A percentile compares a stretch with the other conserved stretches of the same genome.
Evolutionary conservation across 2,113 vertebrate species (phyloP).

Genomic region (Arothron firmamentum): DNA sequence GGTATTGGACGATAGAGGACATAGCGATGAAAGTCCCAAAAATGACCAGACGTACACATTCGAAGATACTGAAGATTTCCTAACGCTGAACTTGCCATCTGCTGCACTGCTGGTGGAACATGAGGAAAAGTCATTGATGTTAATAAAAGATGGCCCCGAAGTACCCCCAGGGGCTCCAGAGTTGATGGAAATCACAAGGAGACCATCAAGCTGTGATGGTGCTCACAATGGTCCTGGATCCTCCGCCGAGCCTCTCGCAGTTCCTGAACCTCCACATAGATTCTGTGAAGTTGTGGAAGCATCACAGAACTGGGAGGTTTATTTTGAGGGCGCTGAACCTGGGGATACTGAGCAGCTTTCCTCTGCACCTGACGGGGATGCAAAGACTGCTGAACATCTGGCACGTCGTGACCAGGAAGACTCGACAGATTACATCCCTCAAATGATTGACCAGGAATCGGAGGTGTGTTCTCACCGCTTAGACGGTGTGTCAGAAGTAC

Average conservation of each 20-base stretch:
- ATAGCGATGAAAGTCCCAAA: slow-evolving; percentile 18
- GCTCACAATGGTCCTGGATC: background rate
- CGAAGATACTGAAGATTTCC: slow-evolving; percentile 4
- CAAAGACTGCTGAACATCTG: slow-evolving; percentile 12
- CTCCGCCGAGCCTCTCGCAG: background rate
- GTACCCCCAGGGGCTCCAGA: slow-evolving; percentile 19
- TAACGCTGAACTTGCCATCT: background rate
- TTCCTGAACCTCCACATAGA: slow-evolving; percentile 22
- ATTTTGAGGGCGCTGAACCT: slow-evolving; percentile 3
- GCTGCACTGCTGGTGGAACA: slow-evolving; percentile 10
- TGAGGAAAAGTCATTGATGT: background rate
- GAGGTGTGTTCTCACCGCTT: slow-evolving; percentile 5
- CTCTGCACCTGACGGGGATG: slow-evolving; percentile 1
- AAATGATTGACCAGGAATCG: slow-evolving; percentile 2
- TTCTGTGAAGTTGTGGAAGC: slow-evolving; percentile 10
- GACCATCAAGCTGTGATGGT: slow-evolving; percentile 7
- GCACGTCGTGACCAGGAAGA: slow-evolving; percentile 11
- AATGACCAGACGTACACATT: slow-evolving; percentile 16
- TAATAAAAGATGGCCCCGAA: slow-evolving; percentile 25
- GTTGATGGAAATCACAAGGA: slow-evolving; percentile 26
- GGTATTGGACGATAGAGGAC: slow-evolving; percentile 19
- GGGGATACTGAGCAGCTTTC: slow-evolving; percentile 18
- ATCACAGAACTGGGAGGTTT: slow-evolving; percentile 6
- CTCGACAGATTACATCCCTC: slow-evolving; percentile 3
- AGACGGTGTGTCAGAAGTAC: slow-evolving; percentile 5